A percentile compares a stretch with the other conserved stretches of the same genome.
Conservation (phyloP, 2,888 invertebrate species). For the Agrotis puta region DNA sequence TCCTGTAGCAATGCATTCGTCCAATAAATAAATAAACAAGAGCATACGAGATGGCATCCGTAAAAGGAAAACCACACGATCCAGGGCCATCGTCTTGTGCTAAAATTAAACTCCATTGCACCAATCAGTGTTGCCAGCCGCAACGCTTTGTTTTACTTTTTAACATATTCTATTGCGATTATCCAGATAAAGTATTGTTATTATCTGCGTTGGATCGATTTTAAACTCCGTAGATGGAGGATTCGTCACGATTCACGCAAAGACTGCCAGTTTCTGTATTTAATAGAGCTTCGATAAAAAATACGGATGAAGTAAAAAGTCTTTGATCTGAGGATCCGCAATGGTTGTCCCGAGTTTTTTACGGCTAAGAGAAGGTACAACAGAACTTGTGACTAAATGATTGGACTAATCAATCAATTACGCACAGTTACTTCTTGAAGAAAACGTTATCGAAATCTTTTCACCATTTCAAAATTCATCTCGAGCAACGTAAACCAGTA, state of each 20-base stretch:
- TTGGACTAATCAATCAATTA: background rate
- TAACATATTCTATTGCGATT: slow-evolving; percentile 64
- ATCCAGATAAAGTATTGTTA: slow-evolving; percentile 56
- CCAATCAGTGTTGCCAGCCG: slow-evolving; percentile 72
- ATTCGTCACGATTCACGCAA: slow-evolving; percentile 47
- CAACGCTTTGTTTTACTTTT: slow-evolving; percentile 59
- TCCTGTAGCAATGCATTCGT: slow-evolving; percentile 5
- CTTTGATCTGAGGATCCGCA: slow-evolving; percentile 6
- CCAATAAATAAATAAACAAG: slow-evolving; percentile 51
- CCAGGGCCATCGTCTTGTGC: slow-evolving; percentile 68
- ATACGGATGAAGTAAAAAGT: slow-evolving; percentile 15
- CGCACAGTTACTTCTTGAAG: too few relatives aligned
- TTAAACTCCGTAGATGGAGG: slow-evolving; percentile 40
- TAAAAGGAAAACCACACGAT: slow-evolving; percentile 73
- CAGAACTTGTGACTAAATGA: background rate
- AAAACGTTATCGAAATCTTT: too few relatives aligned
- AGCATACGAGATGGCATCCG: slow-evolving; percentile 58
- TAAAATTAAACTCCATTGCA: slow-evolving; percentile 77
- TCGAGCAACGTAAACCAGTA: background rate
- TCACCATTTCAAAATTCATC: slow-evolving; percentile 1
- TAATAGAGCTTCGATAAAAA: slow-evolving; percentile 34
- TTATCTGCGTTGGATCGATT: slow-evolving; percentile 49
- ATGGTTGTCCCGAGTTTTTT: background rate
- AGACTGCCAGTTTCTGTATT: slow-evolving; percentile 9
- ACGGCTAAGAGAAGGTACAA: background rate